Percentiles rank a stretch among this genome's conserved stretches.
Conservation (phyloP, 1,140 invertebrate species). For the Euwallacea similis region DNA sequence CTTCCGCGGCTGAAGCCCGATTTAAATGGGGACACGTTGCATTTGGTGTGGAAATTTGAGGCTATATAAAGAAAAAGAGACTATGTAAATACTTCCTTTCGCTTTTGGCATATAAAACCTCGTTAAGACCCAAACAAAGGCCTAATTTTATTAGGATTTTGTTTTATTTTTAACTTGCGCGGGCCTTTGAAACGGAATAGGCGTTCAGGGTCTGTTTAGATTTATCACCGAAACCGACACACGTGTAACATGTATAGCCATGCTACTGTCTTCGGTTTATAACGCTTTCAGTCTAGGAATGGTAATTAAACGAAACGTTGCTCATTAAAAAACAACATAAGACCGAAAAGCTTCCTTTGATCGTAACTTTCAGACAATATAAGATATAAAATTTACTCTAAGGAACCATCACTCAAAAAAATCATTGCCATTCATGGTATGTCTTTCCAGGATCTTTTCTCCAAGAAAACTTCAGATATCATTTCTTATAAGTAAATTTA, state of each 20-base stretch:
- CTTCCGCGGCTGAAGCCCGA: too few relatives aligned
- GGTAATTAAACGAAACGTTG: conserved; percentile 8
- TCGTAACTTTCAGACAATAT: not conserved
- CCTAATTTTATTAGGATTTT: conserved; percentile 13
- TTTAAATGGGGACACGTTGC: too few relatives aligned
- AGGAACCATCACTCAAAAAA: too few relatives aligned
- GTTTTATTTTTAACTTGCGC: conserved; percentile 13
- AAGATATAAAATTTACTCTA: too few relatives aligned
- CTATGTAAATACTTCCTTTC: too few relatives aligned
- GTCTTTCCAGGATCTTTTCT: too few relatives aligned
- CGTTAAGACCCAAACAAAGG: conserved; percentile 12
- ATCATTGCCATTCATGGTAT: too few relatives aligned
- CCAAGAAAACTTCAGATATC: too few relatives aligned
- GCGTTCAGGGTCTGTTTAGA: conserved; percentile 19
- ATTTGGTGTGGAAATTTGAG: too few relatives aligned
- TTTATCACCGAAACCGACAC: conserved; percentile 19
- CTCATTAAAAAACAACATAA: conserved; percentile 14
- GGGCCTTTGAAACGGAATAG: conserved; percentile 16
- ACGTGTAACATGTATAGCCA: conserved; percentile 13
- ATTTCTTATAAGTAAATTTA: too few relatives aligned
- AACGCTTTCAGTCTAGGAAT: conserved; percentile 17
- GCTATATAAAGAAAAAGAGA: too few relatives aligned
- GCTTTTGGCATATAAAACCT: too few relatives aligned
- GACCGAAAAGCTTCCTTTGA: conserved; percentile 2
- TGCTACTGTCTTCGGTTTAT: conserved; percentile 20